Base-by-base conservation (phyloP, 2,797 vertebrate species). In the Streptopelia turtur region DNA sequence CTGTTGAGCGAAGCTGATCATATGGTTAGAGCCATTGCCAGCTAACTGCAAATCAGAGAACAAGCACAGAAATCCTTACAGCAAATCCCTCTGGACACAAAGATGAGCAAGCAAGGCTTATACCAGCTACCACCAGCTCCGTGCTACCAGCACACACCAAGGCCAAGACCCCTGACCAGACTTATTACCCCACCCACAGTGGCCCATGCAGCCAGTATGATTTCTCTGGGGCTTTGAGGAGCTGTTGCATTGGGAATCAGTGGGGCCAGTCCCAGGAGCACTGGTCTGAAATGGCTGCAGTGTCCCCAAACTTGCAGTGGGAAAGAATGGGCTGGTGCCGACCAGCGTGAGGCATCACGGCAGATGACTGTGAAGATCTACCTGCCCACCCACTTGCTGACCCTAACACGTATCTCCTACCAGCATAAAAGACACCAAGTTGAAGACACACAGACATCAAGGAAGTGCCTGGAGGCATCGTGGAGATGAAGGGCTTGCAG, bases 311-410 rank as follows among this genome's bases (percentile, higher is more conserved):
- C 50, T 15, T 1, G 2, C 24, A 41, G 53, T 1, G 0, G 28
- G 39, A 35, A 89, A 65, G 13, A 33, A 56, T 13, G 33, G 30
- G 37, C 43, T 74, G 75, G 24, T 61, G 49, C 41, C 0, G 3
- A 27, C 24, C 31, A 25, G 55, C 0, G 2, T 27, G 24, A 69
- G 22, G 57, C 53, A 65, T 3, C 0, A 1, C 0, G 0, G 31
- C 27, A 65, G 30, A 11, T 20, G 16, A 13, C 60, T 56, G 20
- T 64, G 41, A 71, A 39, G 41, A 41, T 15, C 75, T 74, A 10
- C n/a, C 49, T 56, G 53, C 35, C 69, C 39, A 6, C 16, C 11
- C 33, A 6, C 47, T 53, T 70, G 47, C 30, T 70, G 57, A 55
- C 57, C 69, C 49, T 61, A 50, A 56, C 16, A 27, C 0, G 0